These are phyloP conservation scores for Poecilia picta DNA, from an alignment of 2,797 vertebrate genomes.

Conservation along the genomic window DNA sequence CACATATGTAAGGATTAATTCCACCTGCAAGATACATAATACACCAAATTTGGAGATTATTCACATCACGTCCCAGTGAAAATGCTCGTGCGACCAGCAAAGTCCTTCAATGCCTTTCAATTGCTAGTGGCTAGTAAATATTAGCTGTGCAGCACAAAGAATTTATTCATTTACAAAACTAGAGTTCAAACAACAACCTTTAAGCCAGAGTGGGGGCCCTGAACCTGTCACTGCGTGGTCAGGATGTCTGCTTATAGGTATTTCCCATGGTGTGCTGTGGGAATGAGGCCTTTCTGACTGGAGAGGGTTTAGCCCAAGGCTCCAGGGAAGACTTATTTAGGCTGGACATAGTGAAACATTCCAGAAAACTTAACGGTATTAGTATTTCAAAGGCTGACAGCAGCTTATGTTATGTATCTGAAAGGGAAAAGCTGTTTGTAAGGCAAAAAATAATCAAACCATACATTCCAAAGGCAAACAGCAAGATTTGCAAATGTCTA, in stretches of 20 bases:
- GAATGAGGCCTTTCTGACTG: conserved; percentile 53
- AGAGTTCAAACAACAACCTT: conserved; percentile 44
- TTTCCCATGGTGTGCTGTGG: conserved; percentile 75
- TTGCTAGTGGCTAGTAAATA: background rate
- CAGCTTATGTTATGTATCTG: conserved; percentile 37
- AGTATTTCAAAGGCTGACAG: conserved; percentile 42
- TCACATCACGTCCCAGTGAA: background rate
- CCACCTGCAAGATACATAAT: background rate
- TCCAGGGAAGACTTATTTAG: conserved; percentile 64
- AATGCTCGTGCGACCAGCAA: background rate
- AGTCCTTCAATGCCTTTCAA: background rate
- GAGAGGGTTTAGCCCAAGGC: conserved; percentile 57
- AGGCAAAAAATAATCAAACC: background rate
- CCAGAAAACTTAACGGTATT: conserved; percentile 67
- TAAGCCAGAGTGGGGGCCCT: conserved; percentile 43
- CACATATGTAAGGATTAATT: background rate
- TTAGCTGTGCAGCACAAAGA: conserved; percentile 5
- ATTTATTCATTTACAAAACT: conserved; percentile 34
- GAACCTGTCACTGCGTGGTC: conserved; percentile 34
- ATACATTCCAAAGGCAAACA: background rate
- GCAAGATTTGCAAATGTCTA: background rate
- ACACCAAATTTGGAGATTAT: background rate
- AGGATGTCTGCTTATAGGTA: conserved; percentile 52
- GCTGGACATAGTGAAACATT: conserved; percentile 66
- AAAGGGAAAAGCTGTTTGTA: conserved; percentile 18